Evolutionary conservation across 2,797 vertebrate species (phyloP).

Genomic region (Onychomys leucogaster): DNA sequence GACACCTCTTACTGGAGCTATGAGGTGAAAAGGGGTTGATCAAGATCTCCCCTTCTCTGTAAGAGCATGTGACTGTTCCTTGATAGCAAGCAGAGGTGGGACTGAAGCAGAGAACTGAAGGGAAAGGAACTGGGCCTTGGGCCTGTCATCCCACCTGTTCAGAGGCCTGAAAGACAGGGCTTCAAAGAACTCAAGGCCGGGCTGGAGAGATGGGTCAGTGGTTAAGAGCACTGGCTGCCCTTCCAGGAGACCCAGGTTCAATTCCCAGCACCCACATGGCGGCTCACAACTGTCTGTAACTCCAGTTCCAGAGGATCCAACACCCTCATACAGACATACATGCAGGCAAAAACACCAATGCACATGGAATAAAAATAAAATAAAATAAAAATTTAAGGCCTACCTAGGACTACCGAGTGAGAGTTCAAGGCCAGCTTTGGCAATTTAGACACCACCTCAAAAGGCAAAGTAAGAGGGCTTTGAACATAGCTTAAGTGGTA

Average conservation of each 20-base stretch:
- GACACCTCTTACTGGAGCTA: constrained; percentile 6
- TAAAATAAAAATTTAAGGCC: not conserved
- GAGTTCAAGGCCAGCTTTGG: not conserved
- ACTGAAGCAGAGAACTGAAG: not conserved
- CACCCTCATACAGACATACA: too few species aligned
- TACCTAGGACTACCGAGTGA: not conserved
- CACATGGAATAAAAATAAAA: too few species aligned
- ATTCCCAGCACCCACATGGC: too few species aligned
- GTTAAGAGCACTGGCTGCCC: too few species aligned
- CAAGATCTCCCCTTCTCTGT: constrained; percentile 12
- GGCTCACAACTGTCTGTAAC: too few species aligned
- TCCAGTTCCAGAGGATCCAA: too few species aligned
- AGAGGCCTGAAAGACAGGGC: not conserved
- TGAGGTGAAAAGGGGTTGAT: not conserved
- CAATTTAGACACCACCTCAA: not conserved
- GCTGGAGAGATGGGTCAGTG: too few species aligned
- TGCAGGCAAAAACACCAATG: not conserved
- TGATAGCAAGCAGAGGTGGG: not conserved
- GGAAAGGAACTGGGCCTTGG: not conserved
- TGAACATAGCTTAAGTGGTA: not conserved
- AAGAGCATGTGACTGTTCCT: not conserved
- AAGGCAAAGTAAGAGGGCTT: not conserved
- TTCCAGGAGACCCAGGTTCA: too few species aligned
- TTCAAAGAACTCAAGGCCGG: not conserved
- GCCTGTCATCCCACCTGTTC: not conserved